Base-by-base conservation (phyloP, 2,113 vertebrate genomes). In the Rhombomys opimus region DNA sequence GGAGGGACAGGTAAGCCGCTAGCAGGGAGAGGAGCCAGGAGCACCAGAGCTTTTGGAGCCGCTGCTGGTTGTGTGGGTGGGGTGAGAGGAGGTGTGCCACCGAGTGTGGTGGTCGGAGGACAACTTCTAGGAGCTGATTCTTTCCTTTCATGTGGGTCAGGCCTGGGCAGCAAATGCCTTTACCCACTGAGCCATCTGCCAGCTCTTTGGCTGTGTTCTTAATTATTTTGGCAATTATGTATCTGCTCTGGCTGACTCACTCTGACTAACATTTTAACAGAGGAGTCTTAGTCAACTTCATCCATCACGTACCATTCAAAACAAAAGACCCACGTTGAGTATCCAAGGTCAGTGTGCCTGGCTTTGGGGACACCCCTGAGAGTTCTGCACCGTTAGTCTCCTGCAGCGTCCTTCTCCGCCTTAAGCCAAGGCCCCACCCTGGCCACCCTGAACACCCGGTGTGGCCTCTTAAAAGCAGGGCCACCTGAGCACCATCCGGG, bases 1-100 rank as follows among this genome's bases (percentile, higher is more conserved):
- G 99, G 99, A 70, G 99, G 99, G 90, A 99, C 99, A 92, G 99
- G 99, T 99, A 97, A 98, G 98, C 80, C 4, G 0, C 22, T 7
- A 9, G 2, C 27, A 5, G 30, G 17, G 14, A 0, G 35, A 14
- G 11, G 22, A 22, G 1, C 30, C 1, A 5, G 67, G 22, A 23
- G 50, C 5, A 1, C 13, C 11, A 72, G 77, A 70, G 7, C 15
- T 3, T 46, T 46, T 17, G 10, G 1, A 67, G 82, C 5, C 41
- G 0, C 32, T 11, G 12, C 17, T 38, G 23, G 57, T 3, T 38
- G 23, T 12, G n/a, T 46, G 61, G 2, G 2, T 46, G 38, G 59
- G n/a, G 27, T 30, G 38, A 23, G 14, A 7, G 5, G 15, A 17
- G 41, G 27, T 50, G 18, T 30, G 5, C 61, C 15, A 20, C 61